A percentile compares a stretch with the other conserved stretches of the same genome.
Conservation (phyloP, 2,797 vertebrate genomes). For the Notamacropus eugenii region DNA sequence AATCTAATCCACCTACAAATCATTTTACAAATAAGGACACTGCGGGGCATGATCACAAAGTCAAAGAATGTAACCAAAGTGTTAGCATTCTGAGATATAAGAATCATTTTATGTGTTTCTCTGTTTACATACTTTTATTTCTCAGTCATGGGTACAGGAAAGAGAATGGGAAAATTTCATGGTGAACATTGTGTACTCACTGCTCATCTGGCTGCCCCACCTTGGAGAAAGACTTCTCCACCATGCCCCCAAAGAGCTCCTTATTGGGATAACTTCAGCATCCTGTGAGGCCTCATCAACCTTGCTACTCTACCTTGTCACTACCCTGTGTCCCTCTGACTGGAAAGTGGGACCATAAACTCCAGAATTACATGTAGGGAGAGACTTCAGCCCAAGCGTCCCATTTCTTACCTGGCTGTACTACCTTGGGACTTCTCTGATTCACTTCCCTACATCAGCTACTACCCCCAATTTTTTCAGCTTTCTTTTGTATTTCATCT, state of each 20-base stretch:
- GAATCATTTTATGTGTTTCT: neutral
- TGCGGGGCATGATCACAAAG: neutral
- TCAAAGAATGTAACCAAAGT: neutral
- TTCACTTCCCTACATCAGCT: neutral
- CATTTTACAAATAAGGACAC: neutral
- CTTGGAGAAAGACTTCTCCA: neutral
- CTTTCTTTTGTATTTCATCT: neutral
- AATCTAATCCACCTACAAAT: too few species aligned
- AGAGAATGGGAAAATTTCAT: neutral
- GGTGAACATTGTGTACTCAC: neutral
- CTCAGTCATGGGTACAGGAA: neutral
- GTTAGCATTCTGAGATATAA: neutral
- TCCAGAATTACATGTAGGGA: neutral
- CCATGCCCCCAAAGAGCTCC: neutral
- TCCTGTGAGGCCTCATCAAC: neutral
- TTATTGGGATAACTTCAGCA: neutral
- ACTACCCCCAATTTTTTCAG: neutral
- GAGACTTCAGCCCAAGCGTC: neutral
- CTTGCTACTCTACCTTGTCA: too few species aligned
- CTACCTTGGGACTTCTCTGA: neutral
- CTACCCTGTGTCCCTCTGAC: too few species aligned
- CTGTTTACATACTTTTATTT: neutral
- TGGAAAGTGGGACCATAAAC: neutral
- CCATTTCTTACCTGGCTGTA: neutral
- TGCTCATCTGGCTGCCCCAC: neutral